These are phyloP conservation scores for Drosophila recens DNA, from an alignment of 2,888 invertebrate species.

Conservation along the genomic window DNA sequence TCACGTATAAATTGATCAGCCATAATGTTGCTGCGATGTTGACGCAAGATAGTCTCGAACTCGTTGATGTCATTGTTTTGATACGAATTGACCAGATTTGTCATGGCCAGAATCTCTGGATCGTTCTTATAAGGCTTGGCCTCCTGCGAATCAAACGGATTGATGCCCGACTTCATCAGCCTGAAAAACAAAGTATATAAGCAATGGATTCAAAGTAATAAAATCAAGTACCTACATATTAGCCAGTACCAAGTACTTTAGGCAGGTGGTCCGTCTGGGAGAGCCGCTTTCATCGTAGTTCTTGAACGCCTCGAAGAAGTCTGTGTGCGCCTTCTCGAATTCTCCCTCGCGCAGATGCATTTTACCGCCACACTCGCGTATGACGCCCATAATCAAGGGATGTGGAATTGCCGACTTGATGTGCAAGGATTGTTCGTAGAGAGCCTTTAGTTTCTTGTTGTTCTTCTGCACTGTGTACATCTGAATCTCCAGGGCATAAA, in stretches of 20 bases:
- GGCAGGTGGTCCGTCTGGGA: constrained; percentile 97
- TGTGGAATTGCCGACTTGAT: constrained; percentile 99
- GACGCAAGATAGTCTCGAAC: constrained; percentile 97
- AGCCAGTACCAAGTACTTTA: constrained; percentile 98
- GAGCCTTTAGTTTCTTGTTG: constrained; percentile 97
- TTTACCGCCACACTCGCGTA: constrained; percentile 99
- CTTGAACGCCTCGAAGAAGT: constrained; percentile 99
- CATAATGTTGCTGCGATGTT: constrained; percentile 98
- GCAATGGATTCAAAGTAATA: accelerated
- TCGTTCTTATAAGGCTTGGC: constrained; percentile 99
- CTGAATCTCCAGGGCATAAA: constrained; percentile 99
- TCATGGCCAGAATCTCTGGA: constrained; percentile 99
- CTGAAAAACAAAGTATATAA: constrained; percentile 84
- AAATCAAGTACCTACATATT: constrained; percentile 92
- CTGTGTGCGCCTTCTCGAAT: constrained; percentile 99
- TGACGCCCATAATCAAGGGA: constrained; percentile 99
- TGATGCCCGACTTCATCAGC: constrained; percentile 99
- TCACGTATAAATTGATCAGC: constrained; percentile 99
- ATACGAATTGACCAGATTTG: constrained; percentile 97
- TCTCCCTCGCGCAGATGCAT: constrained; percentile 99
- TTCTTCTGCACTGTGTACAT: constrained; percentile 99
- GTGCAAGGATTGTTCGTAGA: constrained; percentile 99
- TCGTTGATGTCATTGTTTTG: constrained; percentile 99
- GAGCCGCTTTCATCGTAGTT: constrained; percentile 99
- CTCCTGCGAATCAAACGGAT: constrained; percentile 99